Conservation (phyloP, 2,113 vertebrate species). For the Australoheros scitulus region DNA sequence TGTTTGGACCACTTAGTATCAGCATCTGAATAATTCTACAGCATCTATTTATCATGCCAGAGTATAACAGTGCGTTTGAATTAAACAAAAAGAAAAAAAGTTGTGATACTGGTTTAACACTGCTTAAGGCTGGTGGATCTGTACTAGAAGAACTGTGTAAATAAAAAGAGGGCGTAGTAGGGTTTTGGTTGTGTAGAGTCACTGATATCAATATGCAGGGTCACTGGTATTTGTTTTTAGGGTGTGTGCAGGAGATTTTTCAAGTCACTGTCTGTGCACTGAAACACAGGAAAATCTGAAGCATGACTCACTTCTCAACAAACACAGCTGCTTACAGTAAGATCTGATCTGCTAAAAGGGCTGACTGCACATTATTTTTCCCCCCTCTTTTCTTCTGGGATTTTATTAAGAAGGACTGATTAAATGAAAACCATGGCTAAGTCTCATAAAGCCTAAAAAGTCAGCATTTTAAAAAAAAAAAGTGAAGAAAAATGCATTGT, state of each 20-base stretch:
- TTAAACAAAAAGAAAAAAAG: conserved; percentile 9
- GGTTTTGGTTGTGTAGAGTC: conserved; percentile 40
- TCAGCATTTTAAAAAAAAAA: conserved; percentile 29
- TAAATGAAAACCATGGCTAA: conserved; percentile 67
- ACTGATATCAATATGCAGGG: conserved; percentile 70
- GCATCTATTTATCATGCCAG: conserved; percentile 40
- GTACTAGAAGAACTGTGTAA: conserved; percentile 42
- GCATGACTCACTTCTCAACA: conserved; percentile 78
- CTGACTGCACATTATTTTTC: conserved; percentile 64
- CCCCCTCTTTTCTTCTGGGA: conserved; percentile 36
- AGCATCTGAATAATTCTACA: conserved; percentile 43
- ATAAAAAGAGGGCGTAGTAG: conserved; percentile 51
- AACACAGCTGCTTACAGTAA: conserved; percentile 77
- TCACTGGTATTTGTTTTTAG: conserved; percentile 77
- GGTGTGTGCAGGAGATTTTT: conserved; percentile 77
- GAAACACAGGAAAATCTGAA: conserved; percentile 77
- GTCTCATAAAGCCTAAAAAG: conserved; percentile 60
- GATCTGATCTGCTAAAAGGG: conserved; percentile 69
- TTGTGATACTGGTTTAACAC: conserved; percentile 10
- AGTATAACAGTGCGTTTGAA: neutral
- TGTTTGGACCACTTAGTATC: conserved; percentile 64
- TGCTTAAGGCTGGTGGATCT: conserved; percentile 13
- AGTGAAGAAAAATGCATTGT: conserved; percentile 43
- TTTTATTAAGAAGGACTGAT: conserved; percentile 70
- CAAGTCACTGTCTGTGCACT: conserved; percentile 73